Evolutionary conservation across 1,140 invertebrate genomes (phyloP).

Genomic region (Yoshiicerus persimilis): DNA sequence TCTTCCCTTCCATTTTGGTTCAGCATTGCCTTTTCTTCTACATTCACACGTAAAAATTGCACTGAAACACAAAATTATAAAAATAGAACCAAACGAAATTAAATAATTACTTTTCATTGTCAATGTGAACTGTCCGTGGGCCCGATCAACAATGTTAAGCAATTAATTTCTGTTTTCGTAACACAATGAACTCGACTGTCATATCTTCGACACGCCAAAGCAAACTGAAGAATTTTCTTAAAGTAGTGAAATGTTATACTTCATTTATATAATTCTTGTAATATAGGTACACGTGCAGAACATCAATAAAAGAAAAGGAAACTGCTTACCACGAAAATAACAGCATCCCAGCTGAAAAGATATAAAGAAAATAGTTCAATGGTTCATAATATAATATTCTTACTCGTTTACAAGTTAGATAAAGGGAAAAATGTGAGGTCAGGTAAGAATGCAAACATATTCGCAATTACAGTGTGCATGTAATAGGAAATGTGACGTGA

Average conservation of each 20-base stretch:
- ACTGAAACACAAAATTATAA: background rate
- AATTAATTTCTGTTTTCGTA: too few relatives aligned
- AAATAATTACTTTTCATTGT: background rate
- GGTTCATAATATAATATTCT: too few relatives aligned
- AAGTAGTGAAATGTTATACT: too few relatives aligned
- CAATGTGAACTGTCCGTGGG: background rate
- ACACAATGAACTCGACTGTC: background rate
- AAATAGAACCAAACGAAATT: background rate
- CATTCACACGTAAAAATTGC: background rate
- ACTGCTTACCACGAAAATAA: too few relatives aligned
- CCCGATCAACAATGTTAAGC: too few relatives aligned
- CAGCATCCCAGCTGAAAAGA: too few relatives aligned
- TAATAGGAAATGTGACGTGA: background rate
- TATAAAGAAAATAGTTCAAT: too few relatives aligned
- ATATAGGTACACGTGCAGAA: too few relatives aligned
- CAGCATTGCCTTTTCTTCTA: background rate
- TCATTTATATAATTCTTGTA: too few relatives aligned
- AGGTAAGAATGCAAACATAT: background rate
- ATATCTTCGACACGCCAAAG: background rate
- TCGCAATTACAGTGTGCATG: background rate
- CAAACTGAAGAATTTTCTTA: background rate
- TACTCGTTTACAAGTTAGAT: too few relatives aligned
- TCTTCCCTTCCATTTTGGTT: slow-evolving; percentile 27
- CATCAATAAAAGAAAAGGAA: too few relatives aligned
- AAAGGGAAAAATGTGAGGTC: too few relatives aligned